Conservation (phyloP, 2,888 invertebrate genomes). For the Cosmia pyralina region DNA sequence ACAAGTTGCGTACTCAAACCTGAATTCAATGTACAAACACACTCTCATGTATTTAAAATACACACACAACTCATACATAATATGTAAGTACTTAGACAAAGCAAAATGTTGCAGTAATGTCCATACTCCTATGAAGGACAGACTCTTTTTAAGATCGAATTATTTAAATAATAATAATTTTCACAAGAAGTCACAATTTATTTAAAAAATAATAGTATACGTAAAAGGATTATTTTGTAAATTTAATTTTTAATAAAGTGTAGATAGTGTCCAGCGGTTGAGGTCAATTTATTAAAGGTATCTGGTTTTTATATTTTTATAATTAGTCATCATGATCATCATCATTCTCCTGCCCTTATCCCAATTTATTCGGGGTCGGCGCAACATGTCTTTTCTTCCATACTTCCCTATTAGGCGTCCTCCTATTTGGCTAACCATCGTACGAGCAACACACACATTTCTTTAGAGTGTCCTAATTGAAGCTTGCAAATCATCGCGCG, state of each 20-base stretch:
- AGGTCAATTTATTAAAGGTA: constrained; percentile 27
- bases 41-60: not conserved
- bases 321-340: no score
- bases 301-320: not conserved
- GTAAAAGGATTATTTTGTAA: constrained; percentile 21
- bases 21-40: constrained; percentile 43
- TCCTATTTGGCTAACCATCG: no score
- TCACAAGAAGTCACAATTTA: not conserved
- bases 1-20: constrained; percentile 46
- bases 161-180: not conserved
- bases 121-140: constrained; percentile 26
- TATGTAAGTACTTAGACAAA: not conserved
- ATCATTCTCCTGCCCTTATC: no score
- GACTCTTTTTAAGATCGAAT: constrained; percentile 13
- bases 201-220: not conserved
- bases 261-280: constrained; percentile 1
- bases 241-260: no score
- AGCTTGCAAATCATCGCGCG: no score
- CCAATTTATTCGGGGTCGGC: no score
- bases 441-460: no score
- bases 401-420: no score
- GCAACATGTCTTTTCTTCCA: no score
- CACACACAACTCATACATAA: constrained; percentile 15
- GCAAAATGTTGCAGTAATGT: constrained; percentile 45
- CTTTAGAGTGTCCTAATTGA: no score